Evolutionary conservation across 2,888 invertebrate species (phyloP).

Genomic region (Eupithecia inturbata): DNA sequence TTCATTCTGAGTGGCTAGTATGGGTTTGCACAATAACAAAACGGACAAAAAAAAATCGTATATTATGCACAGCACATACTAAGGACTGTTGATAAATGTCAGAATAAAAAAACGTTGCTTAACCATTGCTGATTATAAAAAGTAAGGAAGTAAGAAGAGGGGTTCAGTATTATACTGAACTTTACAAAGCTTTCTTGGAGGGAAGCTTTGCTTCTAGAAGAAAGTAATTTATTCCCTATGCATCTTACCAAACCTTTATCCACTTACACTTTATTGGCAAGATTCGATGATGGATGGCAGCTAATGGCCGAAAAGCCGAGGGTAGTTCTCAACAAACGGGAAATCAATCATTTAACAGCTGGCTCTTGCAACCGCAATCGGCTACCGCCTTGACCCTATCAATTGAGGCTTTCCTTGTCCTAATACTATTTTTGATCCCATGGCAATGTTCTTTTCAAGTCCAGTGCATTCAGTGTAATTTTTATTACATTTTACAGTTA

Average conservation of each 20-base stretch:
- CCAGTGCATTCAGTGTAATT: not conserved
- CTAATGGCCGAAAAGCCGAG: slow-evolving; percentile 13
- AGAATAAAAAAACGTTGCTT: too few species aligned
- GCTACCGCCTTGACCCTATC: slow-evolving; percentile 3
- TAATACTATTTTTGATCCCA: not conserved
- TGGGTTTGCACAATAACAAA: too few species aligned
- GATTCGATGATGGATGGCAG: slow-evolving; percentile 13
- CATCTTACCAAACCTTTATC: not conserved
- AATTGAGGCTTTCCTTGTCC: not conserved
- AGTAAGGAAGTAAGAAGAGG: not conserved
- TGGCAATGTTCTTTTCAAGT: not conserved
- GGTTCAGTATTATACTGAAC: not conserved
- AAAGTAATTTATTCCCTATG: not conserved
- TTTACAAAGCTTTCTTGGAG: not conserved
- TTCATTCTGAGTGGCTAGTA: too few species aligned
- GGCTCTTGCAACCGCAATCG: slow-evolving; percentile 1
- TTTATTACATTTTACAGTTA: not conserved
- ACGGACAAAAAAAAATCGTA: too few species aligned
- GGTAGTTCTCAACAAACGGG: slow-evolving; percentile 8
- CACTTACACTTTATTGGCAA: slow-evolving; percentile 1
- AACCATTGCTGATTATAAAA: not conserved
- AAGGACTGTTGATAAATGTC: too few species aligned
- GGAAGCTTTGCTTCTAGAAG: not conserved
- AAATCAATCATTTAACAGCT: slow-evolving; percentile 17
- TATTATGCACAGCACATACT: too few species aligned